Conservation (phyloP, 1,140 invertebrate species). For the Drosophila subpulchrella region DNA sequence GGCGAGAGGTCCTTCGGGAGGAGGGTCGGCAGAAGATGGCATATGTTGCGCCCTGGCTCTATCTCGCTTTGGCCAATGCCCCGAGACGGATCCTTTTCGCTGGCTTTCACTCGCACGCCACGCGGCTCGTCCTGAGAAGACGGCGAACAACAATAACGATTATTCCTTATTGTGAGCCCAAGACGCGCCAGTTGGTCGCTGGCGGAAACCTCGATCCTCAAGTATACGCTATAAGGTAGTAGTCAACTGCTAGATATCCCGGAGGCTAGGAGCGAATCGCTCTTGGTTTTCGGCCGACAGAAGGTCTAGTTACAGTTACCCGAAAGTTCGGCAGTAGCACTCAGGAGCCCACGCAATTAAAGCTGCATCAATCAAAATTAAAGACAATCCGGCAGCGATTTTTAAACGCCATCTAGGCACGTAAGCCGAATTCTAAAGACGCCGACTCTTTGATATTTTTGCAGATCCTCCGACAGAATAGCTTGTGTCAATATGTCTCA, state of each 20-base stretch:
- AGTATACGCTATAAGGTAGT: slow-evolving; percentile 11
- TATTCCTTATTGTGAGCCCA: slow-evolving; percentile 69
- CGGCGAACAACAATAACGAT: slow-evolving; percentile 72
- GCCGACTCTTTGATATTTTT: slow-evolving; percentile 5
- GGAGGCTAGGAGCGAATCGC: slow-evolving; percentile 1
- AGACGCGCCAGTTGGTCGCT: slow-evolving; percentile 63
- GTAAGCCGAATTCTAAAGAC: slow-evolving; percentile 31
- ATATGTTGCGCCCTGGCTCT: slow-evolving; percentile 70
- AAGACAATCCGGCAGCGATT: slow-evolving; percentile 48
- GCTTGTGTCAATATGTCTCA: slow-evolving; percentile 43
- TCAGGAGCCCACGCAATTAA: slow-evolving; percentile 41
- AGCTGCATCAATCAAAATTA: slow-evolving; percentile 75
- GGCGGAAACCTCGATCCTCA: slow-evolving; percentile 39
- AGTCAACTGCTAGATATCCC: slow-evolving; percentile 21
- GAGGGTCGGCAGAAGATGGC: slow-evolving; percentile 57
- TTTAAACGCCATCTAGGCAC: slow-evolving; percentile 29
- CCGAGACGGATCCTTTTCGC: slow-evolving; percentile 53
- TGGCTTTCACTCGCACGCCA: slow-evolving; percentile 80
- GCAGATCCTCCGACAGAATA: slow-evolving; percentile 17
- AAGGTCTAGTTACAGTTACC: slow-evolving; percentile 29
- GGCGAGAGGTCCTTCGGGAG: slow-evolving; percentile 25
- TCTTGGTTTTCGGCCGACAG: slow-evolving; percentile 10
- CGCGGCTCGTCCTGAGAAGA: slow-evolving; percentile 54
- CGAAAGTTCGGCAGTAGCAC: slow-evolving; percentile 45
- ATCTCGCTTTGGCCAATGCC: slow-evolving; percentile 19